A percentile compares a stretch with the other conserved stretches of the same genome.
Evolutionary conservation across 2,113 vertebrate genomes (phyloP).

Genomic region (Poeciliopsis retropinna): DNA sequence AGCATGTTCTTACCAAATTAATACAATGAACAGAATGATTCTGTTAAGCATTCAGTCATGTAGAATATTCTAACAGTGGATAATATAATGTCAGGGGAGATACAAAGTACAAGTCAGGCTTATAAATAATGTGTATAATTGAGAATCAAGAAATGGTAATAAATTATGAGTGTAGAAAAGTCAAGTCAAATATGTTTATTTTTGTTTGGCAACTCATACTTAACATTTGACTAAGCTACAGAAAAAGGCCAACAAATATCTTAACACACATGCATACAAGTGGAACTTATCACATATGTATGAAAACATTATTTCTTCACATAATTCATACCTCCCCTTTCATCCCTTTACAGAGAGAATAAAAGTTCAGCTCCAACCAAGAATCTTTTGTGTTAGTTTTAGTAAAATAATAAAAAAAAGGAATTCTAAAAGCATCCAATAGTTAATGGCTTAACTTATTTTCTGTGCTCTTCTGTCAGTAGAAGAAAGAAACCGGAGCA

Average conservation of each 20-base stretch:
- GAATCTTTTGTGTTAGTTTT: neutral
- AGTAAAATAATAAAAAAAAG: neutral
- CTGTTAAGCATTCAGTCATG: constrained; percentile 11
- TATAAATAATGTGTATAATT: constrained; percentile 41
- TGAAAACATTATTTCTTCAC: constrained; percentile 36
- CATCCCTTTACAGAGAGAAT: constrained; percentile 3
- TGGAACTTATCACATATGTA: constrained; percentile 51
- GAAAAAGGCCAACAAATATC: constrained; percentile 15
- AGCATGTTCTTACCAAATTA: neutral
- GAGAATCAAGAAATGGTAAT: constrained; percentile 7
- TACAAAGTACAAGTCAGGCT: neutral
- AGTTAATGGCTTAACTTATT: constrained; percentile 9
- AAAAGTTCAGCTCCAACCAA: constrained; percentile 5
- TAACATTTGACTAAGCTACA: constrained; percentile 29
- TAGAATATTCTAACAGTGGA: constrained; percentile 1
- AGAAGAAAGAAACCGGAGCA: constrained; percentile 6
- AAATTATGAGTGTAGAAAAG: neutral
- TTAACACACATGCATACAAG: constrained; percentile 39
- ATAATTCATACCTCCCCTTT: constrained; percentile 11
- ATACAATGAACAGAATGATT: neutral
- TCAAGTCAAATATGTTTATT: constrained; percentile 23
- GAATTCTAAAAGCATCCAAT: constrained; percentile 13
- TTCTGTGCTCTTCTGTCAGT: constrained; percentile 11
- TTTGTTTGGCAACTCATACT: constrained; percentile 15
- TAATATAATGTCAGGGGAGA: constrained; percentile 15